Evolutionary conservation across 2,797 vertebrate species (phyloP).

Genomic region (Glyptemys insculpta): DNA sequence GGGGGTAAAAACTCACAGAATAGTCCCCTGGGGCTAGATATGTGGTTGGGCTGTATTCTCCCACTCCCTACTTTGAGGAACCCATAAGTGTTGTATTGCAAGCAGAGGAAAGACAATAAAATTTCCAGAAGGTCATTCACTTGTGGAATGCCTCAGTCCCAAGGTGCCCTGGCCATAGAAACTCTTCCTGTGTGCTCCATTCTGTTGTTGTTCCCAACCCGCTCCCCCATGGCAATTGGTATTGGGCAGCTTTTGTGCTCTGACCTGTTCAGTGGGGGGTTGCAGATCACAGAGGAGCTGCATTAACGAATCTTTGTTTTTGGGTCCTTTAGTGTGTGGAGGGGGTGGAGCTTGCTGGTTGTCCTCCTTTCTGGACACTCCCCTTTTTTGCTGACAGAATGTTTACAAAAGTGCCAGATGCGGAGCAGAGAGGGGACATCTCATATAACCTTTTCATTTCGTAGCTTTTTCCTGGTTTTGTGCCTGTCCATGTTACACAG

Average conservation of each 20-base stretch:
- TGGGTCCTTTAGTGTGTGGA: not conserved
- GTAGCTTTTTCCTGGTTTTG: not conserved
- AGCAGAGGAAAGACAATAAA: not conserved
- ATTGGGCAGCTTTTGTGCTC: not conserved
- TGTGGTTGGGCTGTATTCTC: not conserved
- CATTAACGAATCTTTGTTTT: not conserved
- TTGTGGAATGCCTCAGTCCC: not conserved
- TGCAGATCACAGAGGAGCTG: not conserved
- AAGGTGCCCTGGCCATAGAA: not conserved
- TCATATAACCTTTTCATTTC: not conserved
- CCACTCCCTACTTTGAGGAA: not conserved
- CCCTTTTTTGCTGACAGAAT: not conserved
- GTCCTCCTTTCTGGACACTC: conserved; percentile 2
- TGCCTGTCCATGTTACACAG: not conserved
- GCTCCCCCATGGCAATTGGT: not conserved
- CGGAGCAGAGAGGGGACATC: not conserved
- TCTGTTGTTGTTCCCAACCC: not conserved
- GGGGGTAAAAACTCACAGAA: not conserved
- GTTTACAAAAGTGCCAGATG: not conserved
- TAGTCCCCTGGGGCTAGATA: not conserved
- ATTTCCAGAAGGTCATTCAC: not conserved
- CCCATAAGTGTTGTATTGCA: not conserved
- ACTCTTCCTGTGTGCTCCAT: not conserved
- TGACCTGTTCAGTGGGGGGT: not conserved
- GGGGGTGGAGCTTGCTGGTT: not conserved